Evolutionary conservation across 2,888 invertebrate species (phyloP).

Genomic region (Ophion ventricosus): DNA sequence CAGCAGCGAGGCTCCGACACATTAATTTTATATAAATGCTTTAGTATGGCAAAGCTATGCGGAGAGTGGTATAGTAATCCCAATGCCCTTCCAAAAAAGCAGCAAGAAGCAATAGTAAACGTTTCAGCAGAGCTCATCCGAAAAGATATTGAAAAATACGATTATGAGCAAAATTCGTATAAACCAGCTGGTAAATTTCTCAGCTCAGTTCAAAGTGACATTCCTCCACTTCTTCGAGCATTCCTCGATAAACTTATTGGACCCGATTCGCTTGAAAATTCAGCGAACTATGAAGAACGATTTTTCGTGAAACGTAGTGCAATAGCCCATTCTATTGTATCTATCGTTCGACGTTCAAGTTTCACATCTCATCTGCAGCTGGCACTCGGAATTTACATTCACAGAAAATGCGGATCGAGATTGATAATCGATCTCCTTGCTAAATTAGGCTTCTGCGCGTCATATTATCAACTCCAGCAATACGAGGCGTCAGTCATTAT

Average conservation of each 20-base stretch:
- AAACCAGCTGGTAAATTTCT: slow-evolving; percentile 43
- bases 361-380: slow-evolving; percentile 55
- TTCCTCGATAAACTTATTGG: slow-evolving; percentile 31
- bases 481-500: slow-evolving; percentile 32
- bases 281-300: neutral
- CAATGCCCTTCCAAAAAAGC: slow-evolving; percentile 5
- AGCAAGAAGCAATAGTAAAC: slow-evolving; percentile 21
- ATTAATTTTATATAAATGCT: slow-evolving; percentile 29
- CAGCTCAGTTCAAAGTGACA: slow-evolving; percentile 22
- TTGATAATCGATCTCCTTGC: slow-evolving; percentile 53
- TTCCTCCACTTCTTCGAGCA: slow-evolving; percentile 34
- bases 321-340: slow-evolving; percentile 52
- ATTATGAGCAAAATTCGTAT: slow-evolving; percentile 22
- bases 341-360: slow-evolving; percentile 16
- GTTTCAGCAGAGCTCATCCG: slow-evolving; percentile 35
- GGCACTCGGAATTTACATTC: slow-evolving; percentile 48
- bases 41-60: slow-evolving; percentile 23
- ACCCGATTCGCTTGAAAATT: neutral
- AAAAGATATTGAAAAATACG: slow-evolving; percentile 21
- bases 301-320: slow-evolving; percentile 29
- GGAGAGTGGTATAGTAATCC: slow-evolving; percentile 36
- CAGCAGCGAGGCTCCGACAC: slow-evolving; percentile 28
- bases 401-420: slow-evolving; percentile 54
- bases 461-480: slow-evolving; percentile 41
- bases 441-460: slow-evolving; percentile 49